These are phyloP conservation scores for Apogon hyalosoma DNA, from an alignment of 2,797 vertebrate genomes.

Conservation along the genomic window DNA sequence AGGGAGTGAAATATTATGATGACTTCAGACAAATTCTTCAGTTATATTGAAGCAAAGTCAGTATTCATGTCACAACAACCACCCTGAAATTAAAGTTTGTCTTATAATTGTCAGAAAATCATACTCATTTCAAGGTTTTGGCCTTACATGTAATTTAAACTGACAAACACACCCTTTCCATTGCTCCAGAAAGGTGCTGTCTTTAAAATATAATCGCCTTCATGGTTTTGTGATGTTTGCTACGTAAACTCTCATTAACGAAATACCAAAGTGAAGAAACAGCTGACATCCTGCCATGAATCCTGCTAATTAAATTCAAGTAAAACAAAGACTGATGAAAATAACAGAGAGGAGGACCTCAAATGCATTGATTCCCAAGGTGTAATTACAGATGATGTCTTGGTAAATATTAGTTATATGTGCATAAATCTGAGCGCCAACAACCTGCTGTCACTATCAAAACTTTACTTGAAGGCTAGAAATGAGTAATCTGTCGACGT, in stretches of 20 bases:
- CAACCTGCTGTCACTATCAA: background rate
- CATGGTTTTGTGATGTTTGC: conserved; percentile 6
- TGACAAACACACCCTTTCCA: conserved; percentile 7
- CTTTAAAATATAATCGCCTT: background rate
- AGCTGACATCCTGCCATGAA: background rate
- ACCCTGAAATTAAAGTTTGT: background rate
- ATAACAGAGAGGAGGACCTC: background rate
- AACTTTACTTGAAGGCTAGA: background rate
- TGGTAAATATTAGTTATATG: conserved; percentile 9
- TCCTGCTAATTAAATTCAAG: background rate
- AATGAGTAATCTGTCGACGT: conserved; percentile 5
- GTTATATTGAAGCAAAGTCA: background rate
- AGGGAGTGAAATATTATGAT: background rate
- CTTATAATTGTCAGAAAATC: background rate
- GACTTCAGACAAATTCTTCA: background rate
- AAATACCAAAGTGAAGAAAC: conserved; percentile 17
- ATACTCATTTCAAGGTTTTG: background rate
- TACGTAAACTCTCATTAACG: background rate
- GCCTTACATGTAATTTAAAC: conserved; percentile 8
- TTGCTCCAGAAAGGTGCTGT: background rate
- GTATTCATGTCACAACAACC: conserved; percentile 1
- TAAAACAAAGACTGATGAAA: conserved; percentile 28
- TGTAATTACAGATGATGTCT: conserved; percentile 14
- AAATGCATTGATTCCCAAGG: background rate
- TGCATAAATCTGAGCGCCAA: background rate